A percentile compares a stretch with the other conserved stretches of the same genome.
Conservation (phyloP, 2,113 vertebrate genomes). For the Xiphophorus maculatus region DNA sequence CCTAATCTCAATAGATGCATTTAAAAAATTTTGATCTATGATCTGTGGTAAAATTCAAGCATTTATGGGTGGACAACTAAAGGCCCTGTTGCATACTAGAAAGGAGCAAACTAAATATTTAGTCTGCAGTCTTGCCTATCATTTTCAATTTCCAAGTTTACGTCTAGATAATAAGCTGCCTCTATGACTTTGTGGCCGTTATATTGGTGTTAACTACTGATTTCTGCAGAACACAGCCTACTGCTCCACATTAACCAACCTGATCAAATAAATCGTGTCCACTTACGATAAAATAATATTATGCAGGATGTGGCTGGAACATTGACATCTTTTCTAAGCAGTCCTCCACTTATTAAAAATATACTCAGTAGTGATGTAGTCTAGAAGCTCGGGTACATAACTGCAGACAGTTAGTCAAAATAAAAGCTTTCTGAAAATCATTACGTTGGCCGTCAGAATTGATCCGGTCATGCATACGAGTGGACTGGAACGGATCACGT, state of each 20-base stretch:
- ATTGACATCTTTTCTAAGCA: slow-evolving; percentile 8
- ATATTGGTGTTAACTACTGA: neutral
- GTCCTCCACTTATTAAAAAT: slow-evolving; percentile 1
- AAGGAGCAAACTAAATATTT: no score
- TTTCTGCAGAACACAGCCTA: neutral
- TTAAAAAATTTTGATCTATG: neutral
- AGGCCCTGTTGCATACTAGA: no score
- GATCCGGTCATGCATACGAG: slow-evolving; percentile 8
- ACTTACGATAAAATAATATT: neutral
- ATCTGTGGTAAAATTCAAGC: neutral
- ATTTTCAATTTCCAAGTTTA: no score
- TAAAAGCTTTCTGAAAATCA: slow-evolving; percentile 4
- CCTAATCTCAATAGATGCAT: no score
- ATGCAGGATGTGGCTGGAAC: slow-evolving; percentile 1
- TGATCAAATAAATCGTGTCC: neutral
- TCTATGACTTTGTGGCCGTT: no score
- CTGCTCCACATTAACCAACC: neutral
- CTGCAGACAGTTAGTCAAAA: neutral
- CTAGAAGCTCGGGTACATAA: neutral
- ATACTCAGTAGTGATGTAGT: neutral
- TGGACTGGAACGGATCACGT: neutral
- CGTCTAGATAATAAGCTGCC: no score
- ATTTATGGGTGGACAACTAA: neutral
- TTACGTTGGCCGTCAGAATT: slow-evolving; percentile 20
- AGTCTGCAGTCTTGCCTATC: no score